These are phyloP conservation scores for Petromus typicus DNA, from an alignment of 2,113 vertebrate genomes.

Conservation along the genomic window DNA sequence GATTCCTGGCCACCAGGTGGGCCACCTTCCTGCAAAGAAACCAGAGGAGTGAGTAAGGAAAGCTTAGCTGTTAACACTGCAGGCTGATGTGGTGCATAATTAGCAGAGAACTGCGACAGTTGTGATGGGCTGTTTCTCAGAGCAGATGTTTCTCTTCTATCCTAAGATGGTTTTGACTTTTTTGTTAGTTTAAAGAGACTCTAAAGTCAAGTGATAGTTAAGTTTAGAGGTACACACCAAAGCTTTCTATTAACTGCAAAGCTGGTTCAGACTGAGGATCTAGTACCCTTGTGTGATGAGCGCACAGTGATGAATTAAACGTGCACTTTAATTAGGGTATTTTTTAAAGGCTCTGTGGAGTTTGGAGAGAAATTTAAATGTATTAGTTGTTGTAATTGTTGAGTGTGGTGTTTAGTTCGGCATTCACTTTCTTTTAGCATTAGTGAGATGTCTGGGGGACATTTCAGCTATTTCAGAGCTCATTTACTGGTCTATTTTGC, in stretches of 20 bases:
- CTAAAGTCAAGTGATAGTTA: constrained; percentile 57
- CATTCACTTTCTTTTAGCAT: constrained; percentile 8
- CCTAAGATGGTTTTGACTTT: constrained; percentile 37
- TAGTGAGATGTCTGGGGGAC: constrained; percentile 9
- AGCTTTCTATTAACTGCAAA: constrained; percentile 58
- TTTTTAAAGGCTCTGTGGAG: background rate
- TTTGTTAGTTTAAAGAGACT: constrained; percentile 71
- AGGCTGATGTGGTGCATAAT: constrained; percentile 8
- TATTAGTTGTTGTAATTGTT: constrained; percentile 41
- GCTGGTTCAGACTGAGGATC: constrained; percentile 54
- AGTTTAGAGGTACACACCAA: constrained; percentile 64
- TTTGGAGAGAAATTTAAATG: constrained; percentile 52
- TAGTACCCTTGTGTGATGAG: background rate
- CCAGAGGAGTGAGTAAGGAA: constrained; percentile 47
- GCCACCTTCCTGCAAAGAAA: background rate
- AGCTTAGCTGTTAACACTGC: constrained; percentile 45
- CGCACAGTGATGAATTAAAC: constrained; percentile 5
- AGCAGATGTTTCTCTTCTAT: constrained; percentile 40
- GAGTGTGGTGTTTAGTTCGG: background rate
- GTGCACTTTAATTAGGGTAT: constrained; percentile 14
- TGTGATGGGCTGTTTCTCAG: constrained; percentile 34
- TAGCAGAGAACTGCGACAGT: constrained; percentile 51
- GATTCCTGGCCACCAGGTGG: background rate
- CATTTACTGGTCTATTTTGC: constrained; percentile 1
- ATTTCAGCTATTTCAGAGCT: constrained; percentile 18